phyloP scores from a whole-genome alignment of 2,888 invertebrate species.

The Diplolepis rosae region DNA sequence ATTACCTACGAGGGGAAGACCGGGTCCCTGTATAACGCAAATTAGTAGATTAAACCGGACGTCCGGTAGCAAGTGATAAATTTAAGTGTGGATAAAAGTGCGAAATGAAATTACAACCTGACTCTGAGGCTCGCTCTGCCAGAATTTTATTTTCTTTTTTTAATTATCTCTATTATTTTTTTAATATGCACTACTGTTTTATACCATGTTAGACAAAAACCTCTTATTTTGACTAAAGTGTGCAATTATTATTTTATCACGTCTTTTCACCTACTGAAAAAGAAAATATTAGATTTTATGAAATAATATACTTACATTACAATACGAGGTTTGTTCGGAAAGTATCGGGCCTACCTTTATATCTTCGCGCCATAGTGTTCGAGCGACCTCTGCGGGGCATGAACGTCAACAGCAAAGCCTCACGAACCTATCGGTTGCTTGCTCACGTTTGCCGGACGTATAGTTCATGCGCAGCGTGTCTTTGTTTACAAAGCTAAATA shows the following conservation, averaged over 20 bases:
- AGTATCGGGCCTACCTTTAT: too few species aligned
- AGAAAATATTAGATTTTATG: background rate
- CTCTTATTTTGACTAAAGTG: background rate
- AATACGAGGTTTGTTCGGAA: too few species aligned
- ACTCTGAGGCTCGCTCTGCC: conserved; percentile 20
- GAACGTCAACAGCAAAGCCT: too few species aligned
- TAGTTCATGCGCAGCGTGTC: too few species aligned
- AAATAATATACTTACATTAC: too few species aligned
- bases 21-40: conserved; percentile 25
- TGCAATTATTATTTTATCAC: background rate
- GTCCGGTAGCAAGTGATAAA: conserved; percentile 31
- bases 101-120: conserved; percentile 25
- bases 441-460: too few species aligned
- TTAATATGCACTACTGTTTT: conserved; percentile 13
- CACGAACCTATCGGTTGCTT: too few species aligned
- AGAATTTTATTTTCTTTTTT: conserved; percentile 19
- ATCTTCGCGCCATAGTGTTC: too few species aligned
- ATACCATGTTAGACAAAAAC: background rate
- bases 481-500: too few species aligned
- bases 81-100: conserved; percentile 26
- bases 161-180: conserved; percentile 22
- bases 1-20: conserved; percentile 17
- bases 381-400: too few species aligned
- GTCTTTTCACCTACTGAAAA: background rate
- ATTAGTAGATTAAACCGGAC: conserved; percentile 31